These are phyloP conservation scores for Formica exsecta DNA, from an alignment of 1,140 invertebrate genomes.

Conservation along the genomic window DNA sequence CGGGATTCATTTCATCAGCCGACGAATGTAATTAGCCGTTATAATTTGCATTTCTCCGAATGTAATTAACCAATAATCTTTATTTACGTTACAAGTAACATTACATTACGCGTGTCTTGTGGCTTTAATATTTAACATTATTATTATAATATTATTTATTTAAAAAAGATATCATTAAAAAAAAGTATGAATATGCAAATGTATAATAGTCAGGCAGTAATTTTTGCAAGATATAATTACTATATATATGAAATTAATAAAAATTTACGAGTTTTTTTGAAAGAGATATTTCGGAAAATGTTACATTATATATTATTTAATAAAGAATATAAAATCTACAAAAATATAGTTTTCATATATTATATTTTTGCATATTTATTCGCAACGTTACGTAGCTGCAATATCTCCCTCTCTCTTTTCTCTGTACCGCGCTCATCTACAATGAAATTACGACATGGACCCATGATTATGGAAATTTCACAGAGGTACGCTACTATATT, in stretches of 20 bases:
- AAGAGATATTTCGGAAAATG: not conserved
- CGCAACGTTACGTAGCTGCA: not conserved
- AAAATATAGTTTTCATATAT: not conserved
- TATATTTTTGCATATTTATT: conserved; percentile 15
- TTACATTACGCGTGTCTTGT: not conserved
- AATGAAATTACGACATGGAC: conserved; percentile 46
- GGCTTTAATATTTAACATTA: conserved; percentile 13
- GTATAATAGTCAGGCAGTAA: conserved; percentile 2
- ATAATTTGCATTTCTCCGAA: conserved; percentile 16
- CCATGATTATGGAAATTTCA: conserved; percentile 62
- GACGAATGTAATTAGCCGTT: not conserved
- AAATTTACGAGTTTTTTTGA: conserved; percentile 19
- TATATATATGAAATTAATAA: conserved; percentile 23
- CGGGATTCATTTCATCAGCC: not conserved
- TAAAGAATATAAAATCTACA: conserved; percentile 1
- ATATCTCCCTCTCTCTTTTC: not conserved
- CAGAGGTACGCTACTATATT: conserved; percentile 43
- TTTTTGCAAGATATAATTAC: conserved; percentile 18
- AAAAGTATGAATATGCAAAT: conserved; percentile 14
- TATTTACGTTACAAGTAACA: not conserved
- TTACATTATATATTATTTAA: not conserved
- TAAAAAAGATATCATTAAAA: not conserved
- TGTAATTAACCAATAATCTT: too few relatives aligned
- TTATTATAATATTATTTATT: conserved; percentile 1
- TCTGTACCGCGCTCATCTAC: conserved; percentile 24